Base-by-base conservation (phyloP, 53 echinoderm and acorn worm species). In the Hippasteria phrygiana region DNA sequence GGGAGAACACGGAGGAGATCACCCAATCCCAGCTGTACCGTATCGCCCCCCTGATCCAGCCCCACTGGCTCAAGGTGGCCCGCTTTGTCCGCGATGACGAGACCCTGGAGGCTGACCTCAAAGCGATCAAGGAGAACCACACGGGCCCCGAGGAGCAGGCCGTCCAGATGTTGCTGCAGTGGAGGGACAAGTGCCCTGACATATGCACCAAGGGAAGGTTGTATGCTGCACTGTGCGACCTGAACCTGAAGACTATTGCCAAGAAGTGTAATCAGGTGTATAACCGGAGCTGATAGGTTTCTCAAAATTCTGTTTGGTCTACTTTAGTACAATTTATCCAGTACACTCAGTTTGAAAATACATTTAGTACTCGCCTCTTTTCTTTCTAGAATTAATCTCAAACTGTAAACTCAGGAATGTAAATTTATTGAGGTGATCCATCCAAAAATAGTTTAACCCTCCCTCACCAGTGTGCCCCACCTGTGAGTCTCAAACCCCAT, bases 101-200 rank as follows among this genome's bases (percentile, higher is more conserved):
- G 71, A 93, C 93, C 35, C 87, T 95, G 11, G 97, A 97, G 81
- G 87, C 95, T 4, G 97, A 97, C 89, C 92, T 97, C 63, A 84
- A 87, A 50, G 91, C 90, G n/a, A 90, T 97, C 75, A 88, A 55
- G 78, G 95, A 97, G 93, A 80, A 86, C 48, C 53, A 92, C 47
- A 53, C 81, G 1, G 88, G 92, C 3, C 92, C 95, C 0, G 97
- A 97, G 71, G 99, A 99, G 75, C 99, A 94, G 74, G 94, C 99
- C 17, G 94, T 91, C 2, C 99, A 99, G 89, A 99, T 99, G 99
- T 93, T 99, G 40, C 92, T 95, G 18, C 96, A 96, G 81, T 99
- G 99, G 99, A 89, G 94, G 16, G 96, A 96, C 55, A 94, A 99
- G 83, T 96, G 94, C 65, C 96, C 99, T 1, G 99, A 99, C 64